Percentiles rank a stretch among this genome's conserved stretches.
Conservation (phyloP, 2,113 vertebrate genomes). For the Macheiramphus alcinus region DNA sequence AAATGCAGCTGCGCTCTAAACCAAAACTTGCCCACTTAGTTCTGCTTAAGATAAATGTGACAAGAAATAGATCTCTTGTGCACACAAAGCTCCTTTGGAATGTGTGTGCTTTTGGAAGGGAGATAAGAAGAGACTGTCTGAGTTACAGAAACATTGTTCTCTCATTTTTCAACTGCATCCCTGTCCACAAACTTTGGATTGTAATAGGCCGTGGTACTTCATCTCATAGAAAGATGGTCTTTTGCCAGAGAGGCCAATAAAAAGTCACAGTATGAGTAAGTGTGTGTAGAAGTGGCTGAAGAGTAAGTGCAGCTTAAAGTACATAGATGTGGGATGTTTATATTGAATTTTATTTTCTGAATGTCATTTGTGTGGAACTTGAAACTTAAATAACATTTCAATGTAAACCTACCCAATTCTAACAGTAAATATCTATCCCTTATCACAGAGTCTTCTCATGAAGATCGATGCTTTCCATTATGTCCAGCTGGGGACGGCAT, state of each 20-base stretch:
- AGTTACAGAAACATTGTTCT: background rate
- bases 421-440: background rate
- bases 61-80: background rate
- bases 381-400: background rate
- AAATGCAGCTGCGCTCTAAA: background rate
- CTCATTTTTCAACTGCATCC: background rate
- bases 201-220: background rate
- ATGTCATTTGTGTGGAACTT: background rate
- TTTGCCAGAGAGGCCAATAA: background rate
- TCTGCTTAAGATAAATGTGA: background rate
- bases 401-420: background rate
- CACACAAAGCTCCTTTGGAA: background rate
- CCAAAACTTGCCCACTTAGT: background rate
- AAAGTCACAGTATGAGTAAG: background rate
- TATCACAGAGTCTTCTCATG: slow-evolving; percentile 80
- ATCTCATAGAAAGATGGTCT: background rate
- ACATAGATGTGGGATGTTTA: background rate
- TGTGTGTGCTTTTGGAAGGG: background rate
- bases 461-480: slow-evolving; percentile 85
- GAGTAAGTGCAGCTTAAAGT: background rate
- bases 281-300: background rate
- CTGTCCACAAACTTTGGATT: background rate
- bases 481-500: slow-evolving; percentile 79
- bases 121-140: background rate
- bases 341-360: background rate